Evolutionary conservation across 37 sponge, comb jelly and placozoan species (phyloP), one percentile per base, ranked within the genome.

Genomic region (Corticium candelabrum): DNA sequence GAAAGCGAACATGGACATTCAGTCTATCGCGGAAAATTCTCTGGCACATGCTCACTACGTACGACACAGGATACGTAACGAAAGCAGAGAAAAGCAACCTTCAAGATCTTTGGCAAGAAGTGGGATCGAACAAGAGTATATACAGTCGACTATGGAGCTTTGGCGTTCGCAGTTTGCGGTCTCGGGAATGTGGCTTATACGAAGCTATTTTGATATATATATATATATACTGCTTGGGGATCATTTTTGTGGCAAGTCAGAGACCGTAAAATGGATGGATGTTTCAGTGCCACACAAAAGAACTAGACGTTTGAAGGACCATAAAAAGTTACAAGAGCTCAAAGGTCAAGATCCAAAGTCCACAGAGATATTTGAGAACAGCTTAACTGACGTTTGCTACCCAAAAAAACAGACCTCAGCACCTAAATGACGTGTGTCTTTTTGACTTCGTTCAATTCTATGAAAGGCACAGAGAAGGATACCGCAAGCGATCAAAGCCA

Each of bases 41-140:
- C 43, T 84, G 41, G 79, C 85, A 2, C 81, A 84, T 7, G 75
- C 79, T 33, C 68, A 81, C 37, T 84, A 88, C n/a, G n/a, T n/a
- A n/a, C 72, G 82, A 84, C 1, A 84, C 78, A 62, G 85, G 79
- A 0, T 88, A 84, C 57, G 74, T 84, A 30, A 82, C 87, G 30
- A 86, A 86, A 72, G 87, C 87, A 41, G 87, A 86, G 40, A 76
- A 37, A 71, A 77, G 86, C 67, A 38, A 74, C 83, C 71, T 87
- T 79, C 79, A 82, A 36, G 83, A 82, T 35, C 21, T 75, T 15
- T 83, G 76, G 70, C 72, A 87, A 71, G 88, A 83, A 37, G 69
- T 83, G 2, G 57, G 67, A 31, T 38, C 70, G 35, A 41, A 67
- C 3, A 79, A 21, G 41, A 38, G 76, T 5, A n/a, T n/a, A n/a